Conservation (phyloP, 2,797 vertebrate genomes). For the Benthosema pterotum region DNA sequence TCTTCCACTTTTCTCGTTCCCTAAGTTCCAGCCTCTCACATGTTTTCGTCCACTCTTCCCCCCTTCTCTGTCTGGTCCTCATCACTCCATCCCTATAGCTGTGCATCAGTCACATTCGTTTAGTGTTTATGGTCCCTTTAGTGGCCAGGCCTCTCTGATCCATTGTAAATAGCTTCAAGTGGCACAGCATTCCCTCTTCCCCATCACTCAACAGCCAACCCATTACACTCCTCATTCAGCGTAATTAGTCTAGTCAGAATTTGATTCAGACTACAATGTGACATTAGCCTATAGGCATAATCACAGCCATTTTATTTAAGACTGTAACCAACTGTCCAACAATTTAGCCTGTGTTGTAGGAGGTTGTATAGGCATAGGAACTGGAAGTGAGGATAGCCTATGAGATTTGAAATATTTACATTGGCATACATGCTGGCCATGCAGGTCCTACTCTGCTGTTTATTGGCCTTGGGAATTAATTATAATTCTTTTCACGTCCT, state of each 20-base stretch:
- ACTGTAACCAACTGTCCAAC: too few relatives aligned
- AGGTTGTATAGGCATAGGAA: too few relatives aligned
- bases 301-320: too few relatives aligned
- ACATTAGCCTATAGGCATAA: too few relatives aligned
- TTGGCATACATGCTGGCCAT: too few relatives aligned
- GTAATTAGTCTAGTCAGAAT: conserved; percentile 56
- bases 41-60: conserved; percentile 8
- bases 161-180: conserved; percentile 65
- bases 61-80: neutral
- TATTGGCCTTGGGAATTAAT: neutral
- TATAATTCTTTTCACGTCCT: conserved; percentile 23
- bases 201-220: conserved; percentile 48
- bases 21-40: conserved; percentile 4
- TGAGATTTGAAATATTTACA: too few relatives aligned
- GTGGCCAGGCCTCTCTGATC: conserved; percentile 50
- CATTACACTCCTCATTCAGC: conserved; percentile 39
- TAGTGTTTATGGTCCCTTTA: conserved; percentile 56
- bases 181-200: conserved; percentile 40
- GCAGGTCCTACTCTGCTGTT: too few relatives aligned
- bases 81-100: conserved; percentile 28
- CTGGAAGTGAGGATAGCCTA: too few relatives aligned
- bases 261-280: conserved; percentile 21
- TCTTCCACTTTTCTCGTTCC: too few relatives aligned
- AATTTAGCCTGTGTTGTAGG: too few relatives aligned
- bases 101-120: conserved; percentile 67